These are phyloP conservation scores for Stenchaetothrips biformis DNA, from an alignment of 2,888 invertebrate species.

Conservation along the genomic window DNA sequence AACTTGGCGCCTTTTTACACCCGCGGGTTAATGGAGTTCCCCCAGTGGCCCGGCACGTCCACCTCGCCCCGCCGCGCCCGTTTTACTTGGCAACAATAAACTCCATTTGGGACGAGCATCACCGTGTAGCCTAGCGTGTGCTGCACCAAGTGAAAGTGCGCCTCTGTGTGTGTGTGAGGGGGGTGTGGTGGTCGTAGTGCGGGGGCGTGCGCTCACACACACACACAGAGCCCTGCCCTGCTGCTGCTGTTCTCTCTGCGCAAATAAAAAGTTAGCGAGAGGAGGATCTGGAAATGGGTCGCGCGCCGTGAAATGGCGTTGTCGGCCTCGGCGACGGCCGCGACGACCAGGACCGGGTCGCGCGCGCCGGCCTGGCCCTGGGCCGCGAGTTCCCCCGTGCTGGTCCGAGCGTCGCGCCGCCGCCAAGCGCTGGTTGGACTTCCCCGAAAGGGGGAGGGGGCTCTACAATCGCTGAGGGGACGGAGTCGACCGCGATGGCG, in stretches of 20 bases:
- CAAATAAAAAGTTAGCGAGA: constrained; percentile 21
- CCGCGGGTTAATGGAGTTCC: constrained; percentile 13
- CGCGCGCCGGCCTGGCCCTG: not conserved
- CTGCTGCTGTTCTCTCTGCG: not conserved
- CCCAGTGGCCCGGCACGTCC: not conserved
- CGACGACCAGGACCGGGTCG: not conserved
- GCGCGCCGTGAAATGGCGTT: not conserved
- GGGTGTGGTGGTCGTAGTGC: not conserved
- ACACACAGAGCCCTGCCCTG: not conserved
- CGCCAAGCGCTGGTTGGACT: too few relatives aligned
- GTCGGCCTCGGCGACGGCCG: not conserved
- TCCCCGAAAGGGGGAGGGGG: too few relatives aligned
- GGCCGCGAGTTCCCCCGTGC: not conserved
- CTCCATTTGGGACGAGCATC: constrained; percentile 24
- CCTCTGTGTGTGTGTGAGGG: not conserved
- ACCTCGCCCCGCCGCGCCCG: not conserved
- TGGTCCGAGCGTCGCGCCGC: not conserved
- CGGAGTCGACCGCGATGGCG: too few relatives aligned
- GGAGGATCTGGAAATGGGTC: not conserved
- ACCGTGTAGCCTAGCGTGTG: constrained; percentile 3
- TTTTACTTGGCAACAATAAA: constrained; percentile 24
- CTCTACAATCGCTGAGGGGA: too few relatives aligned
- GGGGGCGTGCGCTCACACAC: not conserved
- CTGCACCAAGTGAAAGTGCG: not conserved
- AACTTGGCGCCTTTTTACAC: constrained; percentile 18